Conservation (phyloP, 2,888 invertebrate genomes). For the Cynaeus angustus region DNA sequence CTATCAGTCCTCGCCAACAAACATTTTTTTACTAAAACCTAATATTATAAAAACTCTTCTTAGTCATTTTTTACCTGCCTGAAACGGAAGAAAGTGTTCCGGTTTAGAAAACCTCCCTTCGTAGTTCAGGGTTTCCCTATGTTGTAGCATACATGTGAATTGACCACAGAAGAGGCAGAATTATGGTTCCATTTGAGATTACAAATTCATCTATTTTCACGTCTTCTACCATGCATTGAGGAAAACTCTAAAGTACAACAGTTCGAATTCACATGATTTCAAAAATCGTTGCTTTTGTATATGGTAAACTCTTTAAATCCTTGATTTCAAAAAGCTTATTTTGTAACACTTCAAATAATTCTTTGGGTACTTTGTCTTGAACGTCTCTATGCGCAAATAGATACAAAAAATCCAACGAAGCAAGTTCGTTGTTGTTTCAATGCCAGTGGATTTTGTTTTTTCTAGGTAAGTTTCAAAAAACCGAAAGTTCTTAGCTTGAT, state of each 20-base stretch:
- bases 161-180: neutral
- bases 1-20: neutral
- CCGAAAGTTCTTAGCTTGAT: no score
- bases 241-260: neutral
- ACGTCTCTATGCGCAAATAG: neutral
- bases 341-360: conserved; percentile 1
- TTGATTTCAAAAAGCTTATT: neutral
- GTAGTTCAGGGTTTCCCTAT: neutral
- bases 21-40: neutral
- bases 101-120: neutral
- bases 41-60: neutral
- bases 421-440: neutral
- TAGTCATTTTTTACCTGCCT: neutral
- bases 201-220: neutral
- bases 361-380: neutral
- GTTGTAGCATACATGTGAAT: neutral
- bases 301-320: neutral
- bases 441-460: neutral
- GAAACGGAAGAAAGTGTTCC: neutral
- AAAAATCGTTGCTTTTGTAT: neutral
- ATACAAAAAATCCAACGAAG: neutral
- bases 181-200: neutral
- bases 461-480: no score
- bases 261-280: neutral
- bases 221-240: neutral